Evolutionary conservation across 2,888 invertebrate genomes (phyloP).

Genomic region (Drosophila rellima): DNA sequence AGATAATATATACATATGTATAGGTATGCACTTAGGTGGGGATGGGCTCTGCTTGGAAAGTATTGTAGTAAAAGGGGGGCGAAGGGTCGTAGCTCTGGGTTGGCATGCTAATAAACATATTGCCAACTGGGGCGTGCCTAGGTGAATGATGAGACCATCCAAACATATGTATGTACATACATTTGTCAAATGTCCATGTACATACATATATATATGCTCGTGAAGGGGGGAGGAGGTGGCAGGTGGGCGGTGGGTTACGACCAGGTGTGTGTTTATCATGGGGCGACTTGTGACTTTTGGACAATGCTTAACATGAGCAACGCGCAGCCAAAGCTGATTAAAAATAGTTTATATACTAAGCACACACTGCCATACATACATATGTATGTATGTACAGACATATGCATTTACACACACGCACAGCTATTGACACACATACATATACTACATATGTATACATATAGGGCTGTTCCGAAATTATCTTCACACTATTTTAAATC

Average conservation of each 20-base stretch:
- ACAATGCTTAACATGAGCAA: conserved; percentile 53
- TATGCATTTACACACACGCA: conserved; percentile 22
- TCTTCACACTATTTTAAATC: conserved; percentile 1
- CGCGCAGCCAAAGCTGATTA: conserved; percentile 53
- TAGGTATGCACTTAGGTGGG: conserved; percentile 6
- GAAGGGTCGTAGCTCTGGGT: conserved; percentile 2
- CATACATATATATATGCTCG: not conserved
- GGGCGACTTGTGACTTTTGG: conserved; percentile 53
- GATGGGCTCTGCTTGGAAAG: conserved; percentile 4
- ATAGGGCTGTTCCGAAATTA: conserved; percentile 16
- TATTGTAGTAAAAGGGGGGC: not conserved
- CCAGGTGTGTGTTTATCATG: conserved; percentile 43
- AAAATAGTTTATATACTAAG: conserved; percentile 44
- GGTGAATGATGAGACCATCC: conserved; percentile 7
- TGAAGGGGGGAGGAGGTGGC: not conserved
- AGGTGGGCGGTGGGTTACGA: not conserved
- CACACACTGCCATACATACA: conserved; percentile 13
- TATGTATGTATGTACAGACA: too few species aligned
- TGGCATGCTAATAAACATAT: conserved; percentile 22
- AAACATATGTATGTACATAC: conserved; percentile 10
- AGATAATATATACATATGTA: not conserved
- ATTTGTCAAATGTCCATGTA: conserved; percentile 7
- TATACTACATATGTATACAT: conserved; percentile 2
- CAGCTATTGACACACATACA: conserved; percentile 10
- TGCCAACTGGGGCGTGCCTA: conserved; percentile 23